Percentiles rank a stretch among this genome's conserved stretches.
phyloP scores from a whole-genome alignment of 2,888 invertebrate genomes.

The Euphydryas editha region DNA sequence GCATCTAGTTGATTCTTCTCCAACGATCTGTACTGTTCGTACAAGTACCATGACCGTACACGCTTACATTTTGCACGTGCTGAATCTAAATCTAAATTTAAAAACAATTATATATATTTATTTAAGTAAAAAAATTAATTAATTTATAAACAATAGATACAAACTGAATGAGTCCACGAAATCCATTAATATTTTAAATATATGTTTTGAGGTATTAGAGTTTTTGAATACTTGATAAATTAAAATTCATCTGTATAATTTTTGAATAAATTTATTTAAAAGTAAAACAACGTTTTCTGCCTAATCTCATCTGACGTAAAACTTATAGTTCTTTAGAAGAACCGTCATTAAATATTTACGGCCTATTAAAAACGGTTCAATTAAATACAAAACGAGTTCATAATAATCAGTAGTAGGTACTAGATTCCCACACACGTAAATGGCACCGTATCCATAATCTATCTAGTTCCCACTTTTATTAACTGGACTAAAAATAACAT shows the following conservation, averaged over 20 bases:
- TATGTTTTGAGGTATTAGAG: not conserved
- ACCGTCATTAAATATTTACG: not conserved
- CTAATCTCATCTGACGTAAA: conserved; percentile 1
- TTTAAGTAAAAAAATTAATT: not conserved
- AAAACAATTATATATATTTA: conserved; percentile 37
- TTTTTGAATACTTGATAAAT: not conserved
- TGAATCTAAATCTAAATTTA: conserved; percentile 58
- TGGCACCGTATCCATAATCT: too few relatives aligned
- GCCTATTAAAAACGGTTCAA: not conserved
- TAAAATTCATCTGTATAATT: not conserved
- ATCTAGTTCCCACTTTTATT: too few relatives aligned
- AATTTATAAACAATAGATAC: not conserved
- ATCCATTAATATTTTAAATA: conserved; percentile 1
- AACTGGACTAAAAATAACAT: too few relatives aligned
- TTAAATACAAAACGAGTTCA: not conserved
- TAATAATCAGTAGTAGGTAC: not conserved
- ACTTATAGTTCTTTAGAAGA: not conserved
- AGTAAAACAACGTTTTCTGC: not conserved
- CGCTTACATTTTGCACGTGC: conserved; percentile 63
- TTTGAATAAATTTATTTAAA: not conserved
- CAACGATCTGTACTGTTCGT: conserved; percentile 74
- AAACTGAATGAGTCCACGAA: not conserved
- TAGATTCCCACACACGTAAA: too few relatives aligned
- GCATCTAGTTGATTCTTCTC: conserved; percentile 70
- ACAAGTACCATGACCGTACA: conserved; percentile 75